Evolutionary conservation across 1,140 invertebrate species (phyloP), one percentile per base, ranked within the genome.

Genomic region (Helicoverpa armigera): DNA sequence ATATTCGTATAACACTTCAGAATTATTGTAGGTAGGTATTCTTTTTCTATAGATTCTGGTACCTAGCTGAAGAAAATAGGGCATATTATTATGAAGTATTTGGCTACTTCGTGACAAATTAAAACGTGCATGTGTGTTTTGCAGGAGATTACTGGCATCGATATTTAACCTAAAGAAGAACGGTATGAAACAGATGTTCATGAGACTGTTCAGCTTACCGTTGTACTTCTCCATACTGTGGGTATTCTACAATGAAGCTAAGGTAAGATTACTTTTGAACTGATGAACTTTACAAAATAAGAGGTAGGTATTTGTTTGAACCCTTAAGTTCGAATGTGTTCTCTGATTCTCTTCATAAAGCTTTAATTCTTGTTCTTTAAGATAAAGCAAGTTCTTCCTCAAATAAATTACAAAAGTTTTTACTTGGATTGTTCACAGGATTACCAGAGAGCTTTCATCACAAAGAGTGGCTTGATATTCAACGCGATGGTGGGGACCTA

Each of bases 401-500:
- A 50, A 11, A 14, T 54, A 54, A 54, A 1, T 11, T 54, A 23
- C 23, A 23, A 53, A 53, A 3, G 13, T 53, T 53, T 60, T 29
- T 11, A 3, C 7, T 12, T 60, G 11, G 16, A 23, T 9, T 67
- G 2, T 69, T 76, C 31, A 48, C 85, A 97, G 96, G 95, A 97
- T 84, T 96, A 96, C 87, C 97, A 98, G 84, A 96, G 97, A 82
- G 96, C 97, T 9, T 98, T 98, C 87, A 96, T 97, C 51, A 97
- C 97, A 9, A 96, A 96, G 87, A 97, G 96, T 89, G 98, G 98
- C 11, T 95, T 99, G 43, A 96, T 99, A 56, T 97, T 99, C 81
- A 98, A 98, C 87, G 96, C 97, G 77, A 94, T 99, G 73, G 96
- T 96, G 13, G 96, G 97, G 7, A 97, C 97, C 13, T 98, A 98